Base-by-base conservation (phyloP, 2,888 invertebrate genomes). In the Drosophila phalerata region DNA sequence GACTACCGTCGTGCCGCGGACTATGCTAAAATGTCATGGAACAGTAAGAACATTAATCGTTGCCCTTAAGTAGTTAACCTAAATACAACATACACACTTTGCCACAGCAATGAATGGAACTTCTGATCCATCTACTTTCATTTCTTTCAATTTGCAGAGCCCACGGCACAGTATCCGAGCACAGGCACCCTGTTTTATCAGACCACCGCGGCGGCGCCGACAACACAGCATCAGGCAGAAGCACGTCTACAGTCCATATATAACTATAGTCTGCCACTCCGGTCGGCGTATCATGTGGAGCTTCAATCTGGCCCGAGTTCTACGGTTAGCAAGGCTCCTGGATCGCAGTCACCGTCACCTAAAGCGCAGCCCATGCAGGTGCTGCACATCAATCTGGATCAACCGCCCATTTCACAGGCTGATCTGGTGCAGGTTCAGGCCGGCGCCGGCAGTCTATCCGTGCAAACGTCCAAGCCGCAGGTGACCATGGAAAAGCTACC, bases 1-100 rank as follows among this genome's bases (percentile, higher is more conserved):
- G 97, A 97, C 93, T 95, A 95, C 91, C 95, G 96, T 91, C 95
- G 96, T 94, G 95, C 96, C 91, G 95, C 96, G 91, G 96, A 96
- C 92, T 95, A 96, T 94, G 95, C 96, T 90, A 96, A 96, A 91
- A 96, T 97, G 90, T 95, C 97, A 83, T 97, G 97, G 96, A 96
- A 96, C 94, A 96, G 97, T 96, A 94, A 96, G 96, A 77, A 52
- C 53, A 66, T 69, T 60, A 58, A 57, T 73, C 65, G 58, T 53
- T 68, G 40, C 11, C 43, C 68, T 17, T 48, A 73, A 69, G 58
- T 66, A 73, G 76, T 69, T 65, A 63, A 60, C 48, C 28, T 22
- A 73, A 47, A 47, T 48, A 38, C 25, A 0, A 52, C 55, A 30
- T 40, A 47, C 19, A 28, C 56, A 25, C 38, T 22, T 56, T 25